A percentile compares a stretch with the other conserved stretches of the same genome.
These are phyloP conservation scores for Lycia hirtaria DNA, from an alignment of 2,888 invertebrate genomes.

Conservation along the genomic window DNA sequence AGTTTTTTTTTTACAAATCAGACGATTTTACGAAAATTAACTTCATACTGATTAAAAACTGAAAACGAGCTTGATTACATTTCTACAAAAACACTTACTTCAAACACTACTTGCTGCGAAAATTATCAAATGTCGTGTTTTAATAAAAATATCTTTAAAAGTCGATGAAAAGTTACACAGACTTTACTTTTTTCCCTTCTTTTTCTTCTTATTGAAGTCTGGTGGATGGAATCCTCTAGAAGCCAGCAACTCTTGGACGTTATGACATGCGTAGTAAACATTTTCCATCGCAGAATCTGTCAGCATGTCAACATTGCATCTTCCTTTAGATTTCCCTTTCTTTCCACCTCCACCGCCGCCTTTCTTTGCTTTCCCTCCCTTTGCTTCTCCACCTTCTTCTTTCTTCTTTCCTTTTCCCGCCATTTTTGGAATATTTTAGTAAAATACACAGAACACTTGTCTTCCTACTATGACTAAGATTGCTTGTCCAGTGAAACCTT, in stretches of 20 bases:
- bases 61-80: too few relatives aligned
- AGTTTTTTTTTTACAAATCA: too few relatives aligned
- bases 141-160: too few relatives aligned
- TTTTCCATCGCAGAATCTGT: slow-evolving; percentile 97
- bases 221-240: slow-evolving; percentile 96
- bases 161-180: not conserved
- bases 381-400: slow-evolving; percentile 54
- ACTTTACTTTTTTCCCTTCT: slow-evolving; percentile 78
- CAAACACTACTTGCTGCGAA: too few relatives aligned
- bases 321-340: slow-evolving; percentile 86
- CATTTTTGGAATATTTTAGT: slow-evolving; percentile 47
- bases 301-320: slow-evolving; percentile 93
- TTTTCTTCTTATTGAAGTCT: slow-evolving; percentile 94
- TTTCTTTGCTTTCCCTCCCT: slow-evolving; percentile 82
- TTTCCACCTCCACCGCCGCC: slow-evolving; percentile 74
- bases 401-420: slow-evolving; percentile 79
- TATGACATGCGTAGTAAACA: slow-evolving; percentile 97
- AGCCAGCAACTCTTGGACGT: slow-evolving; percentile 94
- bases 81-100: too few relatives aligned
- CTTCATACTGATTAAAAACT: too few relatives aligned
- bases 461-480: slow-evolving; percentile 17
- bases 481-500: slow-evolving; percentile 32
- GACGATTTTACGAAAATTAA: too few relatives aligned
- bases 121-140: too few relatives aligned
- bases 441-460: not conserved